Evolutionary conservation across 2,797 vertebrate genomes (phyloP).

Genomic region (Synaphobranchus kaupii): DNA sequence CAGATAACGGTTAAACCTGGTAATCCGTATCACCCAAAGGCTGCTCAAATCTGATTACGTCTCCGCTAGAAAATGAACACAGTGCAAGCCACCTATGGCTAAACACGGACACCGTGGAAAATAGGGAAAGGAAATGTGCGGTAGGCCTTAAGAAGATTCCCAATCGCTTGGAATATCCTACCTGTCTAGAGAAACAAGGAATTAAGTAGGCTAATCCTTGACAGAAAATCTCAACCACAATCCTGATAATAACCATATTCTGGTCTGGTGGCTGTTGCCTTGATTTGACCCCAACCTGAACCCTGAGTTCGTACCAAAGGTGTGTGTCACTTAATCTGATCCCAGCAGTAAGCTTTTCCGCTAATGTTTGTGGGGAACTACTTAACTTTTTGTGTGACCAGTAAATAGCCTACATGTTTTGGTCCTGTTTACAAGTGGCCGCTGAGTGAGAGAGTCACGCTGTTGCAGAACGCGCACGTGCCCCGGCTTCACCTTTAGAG

Average conservation of each 20-base stretch:
- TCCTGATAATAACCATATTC: neutral
- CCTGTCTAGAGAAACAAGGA: neutral
- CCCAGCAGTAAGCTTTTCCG: neutral
- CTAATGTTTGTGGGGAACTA: neutral
- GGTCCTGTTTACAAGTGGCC: neutral
- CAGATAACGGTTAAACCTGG: conserved; percentile 63
- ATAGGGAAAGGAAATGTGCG: neutral
- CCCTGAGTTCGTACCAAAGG: neutral
- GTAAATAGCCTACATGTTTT: neutral
- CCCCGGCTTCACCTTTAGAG: neutral
- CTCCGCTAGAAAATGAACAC: conserved; percentile 67
- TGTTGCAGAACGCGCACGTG: neutral
- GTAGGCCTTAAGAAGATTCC: neutral
- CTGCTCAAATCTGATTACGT: conserved; percentile 82
- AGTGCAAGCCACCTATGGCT: conserved; percentile 55
- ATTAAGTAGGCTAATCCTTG: neutral
- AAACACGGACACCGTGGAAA: neutral
- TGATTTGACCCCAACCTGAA: neutral
- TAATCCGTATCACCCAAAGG: conserved; percentile 85
- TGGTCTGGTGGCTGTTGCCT: neutral
- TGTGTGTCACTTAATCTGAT: neutral
- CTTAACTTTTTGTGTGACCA: neutral
- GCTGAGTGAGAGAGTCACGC: neutral
- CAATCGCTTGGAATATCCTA: neutral
- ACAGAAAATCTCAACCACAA: neutral